Evolutionary conservation across 2,888 invertebrate species (phyloP).

Genomic region (Bimastos eiseni): DNA sequence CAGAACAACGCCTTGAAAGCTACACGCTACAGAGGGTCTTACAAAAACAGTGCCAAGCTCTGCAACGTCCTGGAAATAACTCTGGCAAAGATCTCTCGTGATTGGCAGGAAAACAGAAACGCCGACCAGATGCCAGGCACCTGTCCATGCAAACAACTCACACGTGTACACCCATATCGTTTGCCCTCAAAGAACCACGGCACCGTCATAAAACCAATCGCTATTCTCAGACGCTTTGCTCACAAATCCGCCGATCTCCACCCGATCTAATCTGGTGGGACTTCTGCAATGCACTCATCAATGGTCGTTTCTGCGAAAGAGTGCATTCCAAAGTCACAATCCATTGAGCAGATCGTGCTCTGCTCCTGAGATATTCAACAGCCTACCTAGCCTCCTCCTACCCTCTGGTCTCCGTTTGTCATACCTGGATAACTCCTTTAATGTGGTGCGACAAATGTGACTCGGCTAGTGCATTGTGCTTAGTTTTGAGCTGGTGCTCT

Average conservation of each 20-base stretch:
- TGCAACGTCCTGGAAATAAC: neutral
- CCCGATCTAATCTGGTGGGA: neutral
- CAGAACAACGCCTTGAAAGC: neutral
- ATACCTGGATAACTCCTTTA: no score
- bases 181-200: neutral
- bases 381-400: no score
- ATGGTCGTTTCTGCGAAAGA: neutral
- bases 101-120: neutral
- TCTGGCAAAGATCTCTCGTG: neutral
- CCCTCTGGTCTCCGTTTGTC: no score
- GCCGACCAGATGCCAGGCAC: neutral
- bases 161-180: neutral
- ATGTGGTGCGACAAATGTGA: no score
- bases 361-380: no score
- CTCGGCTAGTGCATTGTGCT: no score
- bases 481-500: no score
- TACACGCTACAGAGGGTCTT: neutral
- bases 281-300: neutral
- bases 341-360: neutral
- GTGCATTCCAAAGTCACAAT: neutral
- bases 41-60: neutral
- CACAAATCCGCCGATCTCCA: neutral
- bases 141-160: slow-evolving; percentile 5
- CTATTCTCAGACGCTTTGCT: neutral
- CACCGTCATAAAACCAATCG: neutral